phyloP scores from a whole-genome alignment of 1,140 invertebrate species.

The Neodiprion fabricii region DNA sequence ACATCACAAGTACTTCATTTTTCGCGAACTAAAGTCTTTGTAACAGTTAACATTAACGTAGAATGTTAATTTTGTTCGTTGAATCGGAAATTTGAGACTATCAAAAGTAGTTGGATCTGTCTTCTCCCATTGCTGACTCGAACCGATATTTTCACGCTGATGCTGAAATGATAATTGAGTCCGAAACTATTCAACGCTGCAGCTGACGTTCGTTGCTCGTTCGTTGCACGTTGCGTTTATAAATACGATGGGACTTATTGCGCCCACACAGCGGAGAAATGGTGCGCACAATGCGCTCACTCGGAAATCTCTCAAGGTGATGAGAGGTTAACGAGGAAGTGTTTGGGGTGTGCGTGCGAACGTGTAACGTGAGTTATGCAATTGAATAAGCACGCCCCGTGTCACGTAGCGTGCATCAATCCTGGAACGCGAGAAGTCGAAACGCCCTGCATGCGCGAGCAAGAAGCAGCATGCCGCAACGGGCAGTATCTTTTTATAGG shows the following conservation, averaged over 20 bases:
- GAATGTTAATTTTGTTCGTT: too few relatives aligned
- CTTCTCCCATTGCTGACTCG: too few relatives aligned
- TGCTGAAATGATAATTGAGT: too few relatives aligned
- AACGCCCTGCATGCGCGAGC: not conserved
- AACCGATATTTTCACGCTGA: too few relatives aligned
- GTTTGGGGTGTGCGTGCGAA: conserved; percentile 15
- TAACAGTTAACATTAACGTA: too few relatives aligned
- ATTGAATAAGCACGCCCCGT: not conserved
- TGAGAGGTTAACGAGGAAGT: conserved; percentile 31
- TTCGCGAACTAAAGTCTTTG: too few relatives aligned
- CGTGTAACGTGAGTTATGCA: conserved; percentile 21
- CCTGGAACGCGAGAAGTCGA: not conserved
- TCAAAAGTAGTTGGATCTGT: too few relatives aligned
- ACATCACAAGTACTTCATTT: too few relatives aligned
- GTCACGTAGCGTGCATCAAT: conserved; percentile 6
- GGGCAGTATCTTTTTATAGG: too few relatives aligned
- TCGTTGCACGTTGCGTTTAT: not conserved
- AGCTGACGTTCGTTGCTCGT: not conserved
- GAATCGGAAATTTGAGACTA: too few relatives aligned
- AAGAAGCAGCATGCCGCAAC: not conserved
- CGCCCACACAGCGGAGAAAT: not conserved
- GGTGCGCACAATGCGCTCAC: conserved; percentile 1
- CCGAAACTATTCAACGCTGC: too few relatives aligned
- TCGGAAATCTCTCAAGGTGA: conserved; percentile 12
- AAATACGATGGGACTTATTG: not conserved